Evolutionary conservation across 2,888 invertebrate species (phyloP), one percentile per base, ranked within the genome.

Genomic region (Cheilosia impressa): DNA sequence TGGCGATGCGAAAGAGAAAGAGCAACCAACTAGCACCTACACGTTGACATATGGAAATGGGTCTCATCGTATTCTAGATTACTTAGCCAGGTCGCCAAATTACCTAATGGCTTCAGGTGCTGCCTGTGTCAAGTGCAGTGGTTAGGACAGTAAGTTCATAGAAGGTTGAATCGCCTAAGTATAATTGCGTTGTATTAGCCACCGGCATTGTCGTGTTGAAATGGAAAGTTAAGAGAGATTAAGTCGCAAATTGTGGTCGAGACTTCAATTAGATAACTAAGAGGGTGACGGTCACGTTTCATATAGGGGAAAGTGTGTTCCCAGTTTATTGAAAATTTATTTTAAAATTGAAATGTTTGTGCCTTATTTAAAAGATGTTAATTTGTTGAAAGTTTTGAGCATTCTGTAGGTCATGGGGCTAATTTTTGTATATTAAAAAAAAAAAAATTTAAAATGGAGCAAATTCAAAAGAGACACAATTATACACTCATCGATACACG

Each of bases 41-140:
- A 34, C 60, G 38, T 43, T 75, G 53, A 69, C 69, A 80, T 69
- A 80, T 80, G 75, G 65, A 63, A 80, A 75, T 84, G 47, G 60
- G 4, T 63, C 31, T 50, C 15, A 13, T 53, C n/a, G 65, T 45
- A 68, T 60, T 77, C 57, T 43, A 50, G 69, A 71, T 69, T 69
- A 50, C 50, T 80, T 65, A 71, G 75, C 75, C 63, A 80, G 75
- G 69, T 80, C 80, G 34, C 71, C 69, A 65, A 52, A 75, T 73
- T 80, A 63, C 80, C 69, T 69, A 84, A 84, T 84, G 80, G 58
- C 53, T 71, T 80, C 65, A 80, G 31, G n/a, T 69, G 24, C 47
- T 76, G 55, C 13, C 63, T 60, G 43, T 71, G 63, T 84, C 80
- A 79, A 79, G 69, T 69, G 65, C 72, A 83, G 52, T 79, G 79